phyloP scores from a whole-genome alignment of 2,797 vertebrate species.

The Oreochromis mossambicus region DNA sequence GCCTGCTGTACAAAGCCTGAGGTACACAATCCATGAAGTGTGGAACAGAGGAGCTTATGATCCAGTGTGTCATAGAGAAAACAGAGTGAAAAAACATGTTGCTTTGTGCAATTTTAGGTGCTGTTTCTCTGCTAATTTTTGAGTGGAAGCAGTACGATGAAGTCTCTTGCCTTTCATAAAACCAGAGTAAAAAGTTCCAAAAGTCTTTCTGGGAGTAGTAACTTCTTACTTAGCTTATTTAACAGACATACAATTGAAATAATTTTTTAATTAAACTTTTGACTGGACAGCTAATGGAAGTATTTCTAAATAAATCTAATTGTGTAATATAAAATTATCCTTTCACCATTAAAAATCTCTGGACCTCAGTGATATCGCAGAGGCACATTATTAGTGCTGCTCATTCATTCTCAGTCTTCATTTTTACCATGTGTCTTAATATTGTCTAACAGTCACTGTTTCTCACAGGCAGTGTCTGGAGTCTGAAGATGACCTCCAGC shows the following conservation, averaged over 20 bases:
- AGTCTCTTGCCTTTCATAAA: not conserved
- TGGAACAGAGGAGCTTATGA: not conserved
- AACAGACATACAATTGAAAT: not conserved
- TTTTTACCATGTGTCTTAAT: not conserved
- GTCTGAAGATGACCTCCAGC: conserved; percentile 88
- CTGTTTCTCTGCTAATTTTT: not conserved
- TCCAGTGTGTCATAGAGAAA: not conserved
- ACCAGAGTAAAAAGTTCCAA: not conserved
- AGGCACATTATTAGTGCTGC: too few species aligned
- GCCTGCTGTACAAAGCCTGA: not conserved
- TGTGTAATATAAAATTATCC: not conserved
- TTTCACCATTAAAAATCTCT: not conserved
- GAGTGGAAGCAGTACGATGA: fast-evolving
- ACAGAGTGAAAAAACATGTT: not conserved
- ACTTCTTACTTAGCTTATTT: not conserved
- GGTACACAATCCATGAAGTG: not conserved
- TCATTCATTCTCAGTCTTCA: not conserved
- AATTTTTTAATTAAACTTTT: not conserved
- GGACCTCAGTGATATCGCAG: not conserved
- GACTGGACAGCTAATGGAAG: not conserved
- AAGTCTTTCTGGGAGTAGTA: not conserved
- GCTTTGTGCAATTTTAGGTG: not conserved
- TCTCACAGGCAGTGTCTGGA: conserved; percentile 83
- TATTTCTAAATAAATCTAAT: not conserved
- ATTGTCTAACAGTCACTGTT: not conserved